Evolutionary conservation across 2,113 vertebrate species (phyloP), one percentile per base, ranked within the genome.

Genomic region (Fregata magnificens): DNA sequence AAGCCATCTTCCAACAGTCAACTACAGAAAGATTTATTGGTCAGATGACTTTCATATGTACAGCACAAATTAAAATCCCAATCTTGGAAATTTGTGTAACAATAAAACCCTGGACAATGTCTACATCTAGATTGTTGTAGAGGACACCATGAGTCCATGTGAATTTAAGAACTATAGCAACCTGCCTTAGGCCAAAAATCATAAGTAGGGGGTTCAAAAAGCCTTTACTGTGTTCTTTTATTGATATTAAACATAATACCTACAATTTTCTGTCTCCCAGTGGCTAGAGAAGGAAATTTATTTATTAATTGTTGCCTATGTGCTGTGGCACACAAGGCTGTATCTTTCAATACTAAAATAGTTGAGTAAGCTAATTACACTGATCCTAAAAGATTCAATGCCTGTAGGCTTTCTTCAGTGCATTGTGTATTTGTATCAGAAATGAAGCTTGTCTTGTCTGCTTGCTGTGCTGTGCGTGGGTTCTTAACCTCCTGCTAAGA

Each of bases 401-500:
- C 70, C 84, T 82, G 44, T 56, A 92, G 77, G 80, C 90, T 96
- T 91, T 90, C 77, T 93, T 92, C 8, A 0, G 36, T 92, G 86
- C 44, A 69, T 49, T 91, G 55, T 82, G 86, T 86, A 91, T 92
- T 87, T 95, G 42, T 97, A 91, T 66, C 66, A 93, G 66, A 91
- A 95, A 94, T 53, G 49, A 85, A 82, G 66, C 25, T 93, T 91
- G 88, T 86, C 90, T 92, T 93, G 86, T 97, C 88, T 89, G 36
- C 88, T 91, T 93, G 82, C 93, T 96, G 91, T 89, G 93, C 94
- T 82, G 78, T 93, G 88, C n/a, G 31, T 91, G 73, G 70, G 91
- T 91, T 86, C 88, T 95, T 91, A 92, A 93, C 80, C 94, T 95
- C 94, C 96, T 84, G 96, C 93, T 95, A 96, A 84, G 95, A 91